These are phyloP conservation scores for Dryadula phaetusa DNA, from an alignment of 2,888 invertebrate genomes.

Conservation along the genomic window DNA sequence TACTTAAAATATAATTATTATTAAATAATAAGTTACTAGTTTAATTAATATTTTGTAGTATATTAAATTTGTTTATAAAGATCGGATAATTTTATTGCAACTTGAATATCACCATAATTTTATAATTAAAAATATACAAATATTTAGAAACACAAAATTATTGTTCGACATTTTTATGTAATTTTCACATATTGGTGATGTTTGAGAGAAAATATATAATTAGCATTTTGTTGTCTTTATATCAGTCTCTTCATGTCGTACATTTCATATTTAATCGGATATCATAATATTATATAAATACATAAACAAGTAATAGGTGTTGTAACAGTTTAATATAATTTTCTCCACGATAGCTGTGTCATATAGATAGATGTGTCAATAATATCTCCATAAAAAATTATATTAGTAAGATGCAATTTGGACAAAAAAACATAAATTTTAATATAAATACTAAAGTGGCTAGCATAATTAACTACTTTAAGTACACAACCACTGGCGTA, in stretches of 20 bases:
- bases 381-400: conserved; percentile 34
- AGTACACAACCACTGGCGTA: neutral
- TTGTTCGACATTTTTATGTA: neutral
- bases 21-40: conserved; percentile 10
- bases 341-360: conserved; percentile 18
- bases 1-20: neutral
- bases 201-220: neutral
- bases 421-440: neutral
- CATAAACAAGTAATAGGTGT: conserved; percentile 30
- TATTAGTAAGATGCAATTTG: neutral
- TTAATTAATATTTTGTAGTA: conserved; percentile 7
- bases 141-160: neutral
- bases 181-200: conserved; percentile 2
- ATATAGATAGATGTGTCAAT: conserved; percentile 36
- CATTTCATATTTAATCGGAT: conserved; percentile 22
- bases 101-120: neutral
- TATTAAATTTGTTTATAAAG: neutral
- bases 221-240: neutral
- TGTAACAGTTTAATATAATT: conserved; percentile 29
- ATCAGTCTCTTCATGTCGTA: conserved; percentile 5
- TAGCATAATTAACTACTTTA: neutral
- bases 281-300: conserved; percentile 19
- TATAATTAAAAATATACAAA: neutral
- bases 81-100: neutral
- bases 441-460: neutral